Evolutionary conservation across 1,140 invertebrate species (phyloP).

Genomic region (Saccostrea cuccullata): DNA sequence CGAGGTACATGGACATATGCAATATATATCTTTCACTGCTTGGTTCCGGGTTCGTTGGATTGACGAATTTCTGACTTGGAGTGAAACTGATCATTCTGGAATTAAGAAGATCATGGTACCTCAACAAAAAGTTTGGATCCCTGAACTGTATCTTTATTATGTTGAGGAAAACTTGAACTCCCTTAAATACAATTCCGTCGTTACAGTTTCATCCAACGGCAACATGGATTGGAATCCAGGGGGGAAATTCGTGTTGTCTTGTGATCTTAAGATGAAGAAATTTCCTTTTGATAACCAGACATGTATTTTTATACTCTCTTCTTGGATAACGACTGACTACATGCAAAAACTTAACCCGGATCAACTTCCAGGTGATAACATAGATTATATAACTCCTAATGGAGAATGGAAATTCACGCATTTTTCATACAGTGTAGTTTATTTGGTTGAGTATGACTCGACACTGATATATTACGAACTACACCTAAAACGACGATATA

Average conservation of each 20-base stretch:
- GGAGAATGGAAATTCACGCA: too few relatives aligned
- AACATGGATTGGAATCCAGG: conserved; percentile 11
- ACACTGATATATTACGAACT: not conserved
- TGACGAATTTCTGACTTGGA: too few relatives aligned
- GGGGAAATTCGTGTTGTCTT: not conserved
- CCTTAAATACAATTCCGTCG: not conserved
- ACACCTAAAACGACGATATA: not conserved
- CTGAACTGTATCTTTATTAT: not conserved
- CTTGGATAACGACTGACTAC: not conserved
- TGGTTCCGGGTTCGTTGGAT: too few relatives aligned
- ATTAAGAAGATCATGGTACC: not conserved
- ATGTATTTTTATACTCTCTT: not conserved
- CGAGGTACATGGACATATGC: too few relatives aligned
- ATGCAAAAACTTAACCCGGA: not conserved
- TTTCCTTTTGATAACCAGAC: conserved; percentile 20
- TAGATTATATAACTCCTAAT: not conserved
- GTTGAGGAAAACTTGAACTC: not conserved
- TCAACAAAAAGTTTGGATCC: not conserved
- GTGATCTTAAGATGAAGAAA: conserved; percentile 14
- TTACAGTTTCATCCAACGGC: not conserved
- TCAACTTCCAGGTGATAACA: not conserved
- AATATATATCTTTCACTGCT: too few relatives aligned
- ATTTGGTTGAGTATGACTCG: not conserved
- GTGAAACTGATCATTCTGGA: not conserved
- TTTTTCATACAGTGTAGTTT: not conserved